phyloP scores from a whole-genome alignment of 1,140 invertebrate genomes.

The Macrotrachela quadricornifera region DNA sequence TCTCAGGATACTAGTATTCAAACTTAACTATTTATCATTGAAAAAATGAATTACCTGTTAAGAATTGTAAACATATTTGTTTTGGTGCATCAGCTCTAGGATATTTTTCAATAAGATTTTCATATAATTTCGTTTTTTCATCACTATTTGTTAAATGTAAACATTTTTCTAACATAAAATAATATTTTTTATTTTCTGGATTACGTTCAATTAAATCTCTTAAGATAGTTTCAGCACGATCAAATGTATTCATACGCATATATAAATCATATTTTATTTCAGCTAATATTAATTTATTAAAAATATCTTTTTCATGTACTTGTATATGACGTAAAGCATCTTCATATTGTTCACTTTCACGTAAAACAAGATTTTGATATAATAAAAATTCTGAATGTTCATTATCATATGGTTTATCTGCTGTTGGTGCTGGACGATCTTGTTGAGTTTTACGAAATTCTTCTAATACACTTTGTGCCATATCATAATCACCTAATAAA shows the following conservation, averaged over 20 bases:
- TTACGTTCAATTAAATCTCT: constrained; percentile 66
- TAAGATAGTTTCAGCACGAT: constrained; percentile 58
- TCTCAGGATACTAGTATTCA: too few relatives aligned
- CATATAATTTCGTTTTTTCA: constrained; percentile 57
- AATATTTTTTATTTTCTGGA: constrained; percentile 83
- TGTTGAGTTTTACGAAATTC: constrained; percentile 64
- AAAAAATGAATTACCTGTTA: constrained; percentile 35
- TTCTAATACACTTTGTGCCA: constrained; percentile 82
- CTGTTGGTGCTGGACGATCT: constrained; percentile 15
- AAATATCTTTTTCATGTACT: constrained; percentile 63
- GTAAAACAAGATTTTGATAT: constrained; percentile 85
- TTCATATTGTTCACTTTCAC: constrained; percentile 59
- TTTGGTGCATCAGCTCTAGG: constrained; percentile 64
- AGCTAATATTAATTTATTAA: constrained; percentile 71
- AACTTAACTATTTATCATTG: too few relatives aligned
- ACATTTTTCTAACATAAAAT: constrained; percentile 61
- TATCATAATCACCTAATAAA: constrained; percentile 80
- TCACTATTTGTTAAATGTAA: constrained; percentile 40
- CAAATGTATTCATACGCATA: constrained; percentile 40
- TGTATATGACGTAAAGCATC: constrained; percentile 68
- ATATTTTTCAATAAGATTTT: constrained; percentile 49
- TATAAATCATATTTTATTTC: constrained; percentile 53
- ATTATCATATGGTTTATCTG: constrained; percentile 43
- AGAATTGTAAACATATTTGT: constrained; percentile 61
- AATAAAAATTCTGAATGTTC: constrained; percentile 85